Percentiles rank a stretch among this genome's conserved stretches.
phyloP scores from a whole-genome alignment of 2,797 vertebrate species.

The Xerus rutilus region DNA sequence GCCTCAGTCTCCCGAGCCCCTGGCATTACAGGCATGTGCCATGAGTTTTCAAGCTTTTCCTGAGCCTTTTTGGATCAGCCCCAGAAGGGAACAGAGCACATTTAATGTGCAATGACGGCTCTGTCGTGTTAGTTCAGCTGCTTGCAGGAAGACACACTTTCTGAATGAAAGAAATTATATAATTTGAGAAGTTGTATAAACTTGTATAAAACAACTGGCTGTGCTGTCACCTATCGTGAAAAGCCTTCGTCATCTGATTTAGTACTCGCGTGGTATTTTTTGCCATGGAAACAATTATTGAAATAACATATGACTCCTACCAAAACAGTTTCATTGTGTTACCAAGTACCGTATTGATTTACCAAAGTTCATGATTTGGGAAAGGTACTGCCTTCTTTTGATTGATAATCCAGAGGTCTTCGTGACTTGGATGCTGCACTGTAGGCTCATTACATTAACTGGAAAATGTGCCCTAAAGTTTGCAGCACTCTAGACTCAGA shows the following conservation, averaged over 20 bases:
- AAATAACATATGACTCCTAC: not conserved
- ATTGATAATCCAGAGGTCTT: not conserved
- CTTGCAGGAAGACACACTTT: conserved; percentile 59
- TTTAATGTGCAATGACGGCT: conserved; percentile 38
- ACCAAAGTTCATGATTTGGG: not conserved
- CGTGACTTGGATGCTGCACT: not conserved
- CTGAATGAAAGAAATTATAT: conserved; percentile 70
- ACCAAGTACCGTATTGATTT: conserved; percentile 52
- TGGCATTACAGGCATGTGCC: too few relatives aligned
- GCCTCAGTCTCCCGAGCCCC: too few relatives aligned
- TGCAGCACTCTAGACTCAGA: not conserved
- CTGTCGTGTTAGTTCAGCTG: conserved; percentile 66
- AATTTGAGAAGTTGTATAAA: conserved; percentile 80
- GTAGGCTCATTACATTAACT: not conserved
- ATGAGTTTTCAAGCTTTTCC: not conserved
- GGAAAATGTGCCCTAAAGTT: conserved; percentile 12
- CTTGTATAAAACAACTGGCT: conserved; percentile 74
- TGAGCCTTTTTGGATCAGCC: not conserved
- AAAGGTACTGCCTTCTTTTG: not conserved
- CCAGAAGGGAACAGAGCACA: not conserved
- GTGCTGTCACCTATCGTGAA: conserved; percentile 76
- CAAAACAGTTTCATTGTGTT: conserved; percentile 64
- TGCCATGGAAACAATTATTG: conserved; percentile 1
- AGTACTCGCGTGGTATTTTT: conserved; percentile 69
- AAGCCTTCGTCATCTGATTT: conserved; percentile 67